Evolutionary conservation across 2,113 vertebrate genomes (phyloP).

Genomic region (Burhinus oedicnemus): DNA sequence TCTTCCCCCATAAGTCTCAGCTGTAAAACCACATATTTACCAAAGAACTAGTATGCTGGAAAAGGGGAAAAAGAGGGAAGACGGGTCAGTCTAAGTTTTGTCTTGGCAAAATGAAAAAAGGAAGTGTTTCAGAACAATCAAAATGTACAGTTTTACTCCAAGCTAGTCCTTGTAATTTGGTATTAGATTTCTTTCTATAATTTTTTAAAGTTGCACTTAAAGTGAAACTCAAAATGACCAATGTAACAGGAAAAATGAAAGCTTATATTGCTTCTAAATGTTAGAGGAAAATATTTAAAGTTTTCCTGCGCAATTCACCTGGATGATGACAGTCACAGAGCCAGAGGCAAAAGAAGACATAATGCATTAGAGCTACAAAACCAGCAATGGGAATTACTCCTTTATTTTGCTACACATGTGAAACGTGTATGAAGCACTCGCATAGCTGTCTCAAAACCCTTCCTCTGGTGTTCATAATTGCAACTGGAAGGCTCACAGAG

Average conservation of each 20-base stretch:
- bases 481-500: not conserved
- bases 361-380: not conserved
- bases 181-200: not conserved
- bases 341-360: not conserved
- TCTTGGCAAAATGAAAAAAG: not conserved
- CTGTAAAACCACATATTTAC: not conserved
- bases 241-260: not conserved
- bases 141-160: not conserved
- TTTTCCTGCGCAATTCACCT: not conserved
- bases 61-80: not conserved
- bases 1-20: not conserved
- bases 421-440: not conserved
- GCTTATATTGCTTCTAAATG: not conserved
- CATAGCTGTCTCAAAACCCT: not conserved
- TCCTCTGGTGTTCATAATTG: not conserved
- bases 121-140: not conserved
- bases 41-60: not conserved
- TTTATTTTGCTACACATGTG: not conserved
- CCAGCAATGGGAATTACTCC: not conserved
- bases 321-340: not conserved
- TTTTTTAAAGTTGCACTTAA: not conserved
- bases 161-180: not conserved
- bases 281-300: not conserved
- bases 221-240: not conserved
- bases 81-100: not conserved